Evolutionary conservation across 2,888 invertebrate species (phyloP), one percentile per base, ranked within the genome.

Genomic region (Molanna angustata): DNA sequence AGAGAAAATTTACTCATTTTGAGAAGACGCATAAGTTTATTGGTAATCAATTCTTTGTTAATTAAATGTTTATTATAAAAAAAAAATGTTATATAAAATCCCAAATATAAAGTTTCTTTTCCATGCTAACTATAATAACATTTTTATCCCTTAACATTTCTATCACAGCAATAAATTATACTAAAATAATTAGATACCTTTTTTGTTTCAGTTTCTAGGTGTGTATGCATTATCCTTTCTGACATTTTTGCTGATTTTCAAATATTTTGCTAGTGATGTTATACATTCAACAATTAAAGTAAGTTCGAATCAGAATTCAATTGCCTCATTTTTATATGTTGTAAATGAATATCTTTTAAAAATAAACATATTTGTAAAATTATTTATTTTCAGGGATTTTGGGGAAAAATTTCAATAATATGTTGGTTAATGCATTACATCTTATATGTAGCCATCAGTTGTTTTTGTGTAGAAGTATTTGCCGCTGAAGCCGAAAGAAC

Each of bases 381-480:
- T n/a, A n/a, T n/a, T n/a, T 17, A 6, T 16, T 39, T 39, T 17
- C 39, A 41, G 41, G 18, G 18, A 17, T 20, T 41, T 3, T 20
- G 14, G 41, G 41, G 14, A 4, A 14, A 13, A 16, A 4, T 43
- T 9, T 43, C 31, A 11, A 13, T 35, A 7, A 4, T 27, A 3
- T n/a, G 32, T 9, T 49, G 49, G 49, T 42, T 49, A 9, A 4
- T 35, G 2, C 49, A 49, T 16, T 49, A 42, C 7, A 17, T 43
- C 11, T 13, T 22, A 6, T 49, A 49, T 31, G 35, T 49, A n/a
- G 49, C 33, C 1, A 31, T 49, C 33, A 33, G 22, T 13, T 42
- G 49, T 17, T 2, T 49, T 11, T 22, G 18, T 13, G 49, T 33
- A 18, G 49, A 49, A 16, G 22, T 13, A 3, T 14, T 42, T 13